phyloP scores from a whole-genome alignment of 2,888 invertebrate genomes.

The Doris montereyensis region DNA sequence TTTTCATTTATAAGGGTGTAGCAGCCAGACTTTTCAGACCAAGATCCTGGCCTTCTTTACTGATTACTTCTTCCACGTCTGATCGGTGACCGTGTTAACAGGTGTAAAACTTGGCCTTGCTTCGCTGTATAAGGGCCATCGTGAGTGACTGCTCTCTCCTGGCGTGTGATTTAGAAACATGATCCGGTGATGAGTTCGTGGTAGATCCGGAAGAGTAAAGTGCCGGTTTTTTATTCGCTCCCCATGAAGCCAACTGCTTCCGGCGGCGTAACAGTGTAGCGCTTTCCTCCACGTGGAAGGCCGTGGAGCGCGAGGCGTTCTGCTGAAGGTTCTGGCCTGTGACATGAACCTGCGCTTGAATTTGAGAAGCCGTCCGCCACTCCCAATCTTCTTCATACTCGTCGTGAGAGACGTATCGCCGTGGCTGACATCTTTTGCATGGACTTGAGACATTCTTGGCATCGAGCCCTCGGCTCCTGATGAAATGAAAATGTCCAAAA shows the following conservation, averaged over 20 bases:
- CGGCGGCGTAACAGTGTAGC: background rate
- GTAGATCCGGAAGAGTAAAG: slow-evolving; percentile 44
- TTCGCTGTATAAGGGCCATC: too few species aligned
- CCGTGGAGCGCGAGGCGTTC: background rate
- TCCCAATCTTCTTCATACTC: background rate
- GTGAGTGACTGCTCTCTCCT: slow-evolving; percentile 44
- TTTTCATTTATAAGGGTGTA: too few species aligned
- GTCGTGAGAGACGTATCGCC: slow-evolving; percentile 12
- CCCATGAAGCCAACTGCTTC: slow-evolving; percentile 33
- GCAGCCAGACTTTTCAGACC: too few species aligned
- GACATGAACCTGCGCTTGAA: background rate
- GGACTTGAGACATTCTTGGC: too few species aligned
- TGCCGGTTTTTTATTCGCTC: slow-evolving; percentile 41
- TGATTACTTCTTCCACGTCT: too few species aligned
- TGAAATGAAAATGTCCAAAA: too few species aligned
- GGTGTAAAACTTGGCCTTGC: too few species aligned
- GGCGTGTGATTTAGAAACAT: slow-evolving; percentile 43
- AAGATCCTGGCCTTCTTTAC: too few species aligned
- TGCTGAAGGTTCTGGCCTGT: background rate
- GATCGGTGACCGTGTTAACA: too few species aligned
- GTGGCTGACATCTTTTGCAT: too few species aligned
- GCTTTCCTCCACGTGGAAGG: background rate
- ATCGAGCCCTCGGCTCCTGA: too few species aligned
- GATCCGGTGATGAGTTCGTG: slow-evolving; percentile 34
- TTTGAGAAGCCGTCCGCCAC: background rate